phyloP scores from a whole-genome alignment of 2,113 vertebrate genomes.

The Tyto alba region DNA sequence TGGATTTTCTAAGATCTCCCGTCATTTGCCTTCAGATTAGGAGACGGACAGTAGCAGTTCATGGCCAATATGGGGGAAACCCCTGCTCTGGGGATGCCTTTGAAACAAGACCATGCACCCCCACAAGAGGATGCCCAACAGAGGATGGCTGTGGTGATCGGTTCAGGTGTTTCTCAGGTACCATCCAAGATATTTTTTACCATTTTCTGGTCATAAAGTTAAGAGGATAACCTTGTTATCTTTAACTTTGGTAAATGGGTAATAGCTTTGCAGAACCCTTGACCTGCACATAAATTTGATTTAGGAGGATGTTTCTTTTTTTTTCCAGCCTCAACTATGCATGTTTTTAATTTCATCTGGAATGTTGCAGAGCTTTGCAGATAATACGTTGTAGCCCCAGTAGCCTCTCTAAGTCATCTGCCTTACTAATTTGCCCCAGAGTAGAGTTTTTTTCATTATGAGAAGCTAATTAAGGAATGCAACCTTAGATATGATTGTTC shows the following conservation, averaged over 20 bases:
- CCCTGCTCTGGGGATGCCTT: conserved; percentile 71
- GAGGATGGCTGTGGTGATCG: conserved; percentile 84
- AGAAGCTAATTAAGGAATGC: neutral
- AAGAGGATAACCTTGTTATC: neutral
- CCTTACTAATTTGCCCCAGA: neutral
- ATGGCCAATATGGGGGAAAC: conserved; percentile 83
- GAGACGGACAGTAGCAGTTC: conserved; percentile 72
- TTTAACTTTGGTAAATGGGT: neutral
- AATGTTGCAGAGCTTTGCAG: neutral
- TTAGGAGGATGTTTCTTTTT: neutral
- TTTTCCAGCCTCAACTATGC: fast-evolving
- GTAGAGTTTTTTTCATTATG: neutral
- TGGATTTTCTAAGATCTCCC: neutral
- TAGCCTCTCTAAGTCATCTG: neutral
- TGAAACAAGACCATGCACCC: conserved; percentile 74
- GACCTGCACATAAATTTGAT: neutral
- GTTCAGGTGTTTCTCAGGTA: conserved; percentile 90
- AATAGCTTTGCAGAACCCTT: neutral
- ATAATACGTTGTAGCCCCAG: neutral
- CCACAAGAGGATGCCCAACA: conserved; percentile 78
- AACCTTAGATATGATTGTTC: neutral
- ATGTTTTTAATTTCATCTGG: neutral
- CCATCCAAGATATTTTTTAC: neutral
- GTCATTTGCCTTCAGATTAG: conserved; percentile 74
- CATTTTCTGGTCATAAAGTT: neutral